Base-by-base conservation (phyloP, 1,140 invertebrate genomes). In the Adoxophyes honmai region DNA sequence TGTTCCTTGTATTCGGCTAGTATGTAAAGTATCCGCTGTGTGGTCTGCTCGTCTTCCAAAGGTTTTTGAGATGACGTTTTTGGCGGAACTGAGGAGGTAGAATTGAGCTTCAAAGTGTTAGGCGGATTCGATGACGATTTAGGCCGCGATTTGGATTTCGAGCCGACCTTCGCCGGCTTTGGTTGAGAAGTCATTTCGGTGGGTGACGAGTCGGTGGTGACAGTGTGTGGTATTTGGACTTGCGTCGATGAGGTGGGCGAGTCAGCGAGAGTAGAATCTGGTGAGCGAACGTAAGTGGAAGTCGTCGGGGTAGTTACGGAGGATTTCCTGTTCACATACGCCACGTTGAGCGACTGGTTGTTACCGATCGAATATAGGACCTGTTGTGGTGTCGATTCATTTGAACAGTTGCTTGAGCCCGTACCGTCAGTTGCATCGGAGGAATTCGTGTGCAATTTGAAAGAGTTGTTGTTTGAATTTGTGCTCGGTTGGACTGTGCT, bases 1-100 rank as follows among this genome's bases (percentile, higher is more conserved):
- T 95, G 94, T 68, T 95, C 94, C 36, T 94, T 94, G 78, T 96
- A 96, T 70, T 95, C 93, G 1, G 94, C 94, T 13, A 96, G 78
- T 70, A 96, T 96, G 53, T 94, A 94, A 57, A 95, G 92, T 57
- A 96, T 95, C 53, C 94, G 90, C 73, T 95, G 94, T 0, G 94
- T 94, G 0, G 94, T 95, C 72, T 95, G 93, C 75, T 95, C 94
- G 71, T 95, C 94, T 82, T 96, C 95, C 64, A 94, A 91, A 1
- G 94, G 93, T 77, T 95, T 95, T 65, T 94, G 94, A 57, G 92
- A 90, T 0, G 94, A 93, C 13, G 91, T 88, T 83, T 92, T 92
- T 55, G 93, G 91, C 7, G 93, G 91, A 10, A 94, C 91, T 3
- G 92, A 48, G 10, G 42, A 48, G 9, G 9, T 44, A 10, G 21